Evolutionary conservation across 2,888 invertebrate species (phyloP), one percentile per base, ranked within the genome.

Genomic region (Danaus chrysippus): DNA sequence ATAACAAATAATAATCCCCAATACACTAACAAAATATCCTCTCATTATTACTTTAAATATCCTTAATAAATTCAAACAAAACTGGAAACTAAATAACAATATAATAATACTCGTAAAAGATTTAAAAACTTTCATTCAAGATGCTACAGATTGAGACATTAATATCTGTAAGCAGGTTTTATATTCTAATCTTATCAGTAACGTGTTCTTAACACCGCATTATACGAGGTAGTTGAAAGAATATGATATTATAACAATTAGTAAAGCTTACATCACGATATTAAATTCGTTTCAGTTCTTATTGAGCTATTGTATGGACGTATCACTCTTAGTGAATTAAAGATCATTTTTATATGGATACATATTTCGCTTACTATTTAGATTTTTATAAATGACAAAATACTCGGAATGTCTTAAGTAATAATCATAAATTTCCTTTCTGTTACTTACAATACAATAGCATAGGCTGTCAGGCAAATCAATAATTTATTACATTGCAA

Each of bases 371-470:
- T 34, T 34, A 34, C 8, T 8, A 34, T 3, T 34, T 34, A 34
- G 1, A 23, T 23, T 23, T 23, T 23, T 34, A 34, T 34, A 34
- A 34, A 34, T 34, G 23, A 52, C 6, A 59, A 52, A 43, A 56
- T 59, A 52, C 55, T 56, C 12, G 59, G 58, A 57, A 58, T 58
- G 53, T 65, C 44, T 43, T 19, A 59, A 23, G 46, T 54, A 54
- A 61, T 56, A 42, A 17, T 54, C 43, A 61, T 66, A 66, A 66
- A 66, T 66, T 56, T 54, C 63, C 58, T 56, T 43, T 42, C 43
- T 44, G 42, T 42, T 42, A 17, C 52, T 46, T 59, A 55, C 19
- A 54, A 59, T 59, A 49, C 43, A 55, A 6, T 15, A 34, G 58
- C 57, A 34, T 12, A 52, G 43, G 53, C 23, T 52, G 42, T 34